Evolutionary conservation across 2,113 vertebrate species (phyloP).

Genomic region (Antidorcas marsupialis): DNA sequence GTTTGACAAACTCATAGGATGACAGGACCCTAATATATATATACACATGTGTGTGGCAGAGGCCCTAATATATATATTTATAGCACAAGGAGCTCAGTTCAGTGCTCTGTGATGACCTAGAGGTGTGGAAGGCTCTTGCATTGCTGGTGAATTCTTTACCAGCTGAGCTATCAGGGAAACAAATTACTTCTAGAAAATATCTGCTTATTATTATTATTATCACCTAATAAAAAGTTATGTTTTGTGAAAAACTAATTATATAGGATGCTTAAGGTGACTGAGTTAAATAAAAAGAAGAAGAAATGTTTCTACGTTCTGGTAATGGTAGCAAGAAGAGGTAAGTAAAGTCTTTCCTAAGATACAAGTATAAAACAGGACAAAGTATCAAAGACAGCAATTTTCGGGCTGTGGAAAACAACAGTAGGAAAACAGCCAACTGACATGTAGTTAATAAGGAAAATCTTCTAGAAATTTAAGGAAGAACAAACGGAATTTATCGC

Average conservation of each 20-base stretch:
- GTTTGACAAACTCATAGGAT: background rate
- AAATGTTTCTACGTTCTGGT: background rate
- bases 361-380: background rate
- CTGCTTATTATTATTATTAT: background rate
- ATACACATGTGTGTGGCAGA: background rate
- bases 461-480: background rate
- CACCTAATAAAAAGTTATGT: background rate
- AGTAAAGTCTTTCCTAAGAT: background rate
- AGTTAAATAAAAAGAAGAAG: background rate
- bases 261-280: background rate
- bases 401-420: background rate
- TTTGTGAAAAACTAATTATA: background rate
- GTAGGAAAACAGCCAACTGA: background rate
- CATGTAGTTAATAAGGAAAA: background rate
- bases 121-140: background rate
- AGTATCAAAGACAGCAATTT: background rate
- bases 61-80: background rate
- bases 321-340: background rate
- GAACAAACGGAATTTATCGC: fast-evolving
- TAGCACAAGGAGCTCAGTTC: background rate
- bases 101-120: background rate
- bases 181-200: background rate
- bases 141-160: background rate
- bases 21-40: background rate
- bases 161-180: background rate